Base-by-base conservation (phyloP, 2,888 invertebrate species). In the Eristalis pertinax region DNA sequence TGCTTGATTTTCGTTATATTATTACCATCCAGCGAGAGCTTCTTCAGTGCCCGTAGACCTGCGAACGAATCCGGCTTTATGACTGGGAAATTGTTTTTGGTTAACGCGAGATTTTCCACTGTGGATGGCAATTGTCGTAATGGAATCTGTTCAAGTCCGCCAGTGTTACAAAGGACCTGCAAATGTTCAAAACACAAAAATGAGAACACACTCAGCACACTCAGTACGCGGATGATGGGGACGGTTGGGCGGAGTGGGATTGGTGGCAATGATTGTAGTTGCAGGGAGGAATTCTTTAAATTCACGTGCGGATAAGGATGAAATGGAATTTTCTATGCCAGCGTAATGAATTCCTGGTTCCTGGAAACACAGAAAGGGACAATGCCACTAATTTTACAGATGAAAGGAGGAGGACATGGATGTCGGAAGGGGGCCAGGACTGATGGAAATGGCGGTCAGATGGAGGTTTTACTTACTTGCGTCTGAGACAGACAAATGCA, bases 101-200 rank as follows among this genome's bases (percentile, higher is more conserved):
- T 97, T 89, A 98, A 93, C 1, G 98, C 96, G 88, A 98, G 94
- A 92, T 98, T 97, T 92, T 96, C 97, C 90, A 98, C 96, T 76
- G 96, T 95, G 29, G 95, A 92, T 26, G 97, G 97, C 90, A 98
- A 94, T 89, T 95, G 95, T 88, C 95, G 94, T 78, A 96, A 94
- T 67, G 97, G 97, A 89, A 97, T 97, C 91, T 96, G 96, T 85
- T 95, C 95, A 90, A 97, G 94, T 81, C 96, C 96, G 87, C 97
- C 97, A 89, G 97, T 97, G 94, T 97, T 97, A 94, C 97, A 97
- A 91, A 97, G 95, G 90, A 97, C 97, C 97, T 97, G 94, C 69
- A 93, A 94, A 89, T 90, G 89, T 91, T 81, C 89, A 73, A 72
- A 82, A 65, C 84, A 64, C 89, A 84, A 75, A 77, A 89, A 76